Evolutionary conservation across 2,797 vertebrate species (phyloP).

Genomic region (Peromyscus eremicus): DNA sequence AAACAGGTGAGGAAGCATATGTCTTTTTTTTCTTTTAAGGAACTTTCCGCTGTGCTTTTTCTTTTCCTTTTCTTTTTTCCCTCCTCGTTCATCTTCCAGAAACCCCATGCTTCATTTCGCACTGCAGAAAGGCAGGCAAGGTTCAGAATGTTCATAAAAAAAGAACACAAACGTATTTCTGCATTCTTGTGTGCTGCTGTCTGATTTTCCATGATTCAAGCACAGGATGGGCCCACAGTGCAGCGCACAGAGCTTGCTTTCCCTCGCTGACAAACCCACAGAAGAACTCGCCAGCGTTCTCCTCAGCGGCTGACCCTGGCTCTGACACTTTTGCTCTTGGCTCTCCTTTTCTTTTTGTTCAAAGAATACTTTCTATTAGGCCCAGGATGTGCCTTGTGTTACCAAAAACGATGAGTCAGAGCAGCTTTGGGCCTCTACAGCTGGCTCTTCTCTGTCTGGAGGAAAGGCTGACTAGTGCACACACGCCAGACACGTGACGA

Average conservation of each 20-base stretch:
- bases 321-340: constrained; percentile 68
- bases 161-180: constrained; percentile 83
- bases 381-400: constrained; percentile 72
- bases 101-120: constrained; percentile 50
- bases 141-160: constrained; percentile 82
- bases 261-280: constrained; percentile 81
- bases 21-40: neutral
- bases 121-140: constrained; percentile 60
- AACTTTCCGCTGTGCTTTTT: constrained; percentile 35
- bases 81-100: constrained; percentile 32
- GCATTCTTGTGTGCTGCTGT: constrained; percentile 83
- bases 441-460: neutral
- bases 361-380: constrained; percentile 75
- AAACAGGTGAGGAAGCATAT: neutral
- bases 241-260: constrained; percentile 81
- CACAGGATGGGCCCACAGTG: constrained; percentile 80
- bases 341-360: neutral
- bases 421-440: neutral
- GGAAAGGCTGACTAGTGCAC: neutral
- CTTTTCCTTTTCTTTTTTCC: neutral
- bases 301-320: neutral
- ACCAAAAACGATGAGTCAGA: constrained; percentile 57
- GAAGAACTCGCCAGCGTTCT: constrained; percentile 75
- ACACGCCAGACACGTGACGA: neutral
- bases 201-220: constrained; percentile 86